Base-by-base conservation (phyloP, 2,888 invertebrate genomes). In the Hirudinaria manillensis region DNA sequence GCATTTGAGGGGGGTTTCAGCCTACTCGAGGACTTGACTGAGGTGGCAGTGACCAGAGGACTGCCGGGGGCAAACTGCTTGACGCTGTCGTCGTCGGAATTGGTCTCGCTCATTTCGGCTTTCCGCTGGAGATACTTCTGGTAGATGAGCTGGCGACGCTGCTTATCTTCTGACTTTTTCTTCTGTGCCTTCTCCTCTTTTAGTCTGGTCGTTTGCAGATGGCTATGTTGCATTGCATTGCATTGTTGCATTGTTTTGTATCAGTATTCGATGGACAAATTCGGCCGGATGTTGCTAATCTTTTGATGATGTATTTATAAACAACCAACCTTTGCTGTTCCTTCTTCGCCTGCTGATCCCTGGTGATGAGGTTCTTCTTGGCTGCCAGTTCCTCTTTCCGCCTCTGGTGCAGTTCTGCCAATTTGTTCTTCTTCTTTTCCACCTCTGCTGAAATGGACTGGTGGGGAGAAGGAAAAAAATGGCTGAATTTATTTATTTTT, bases 61-160 rank as follows among this genome's bases (percentile, higher is more conserved):
- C 34, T 67, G 29, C 27, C 32, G 32, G 32, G 45, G 68, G 70
- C 29, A n/a, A 19, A n/a, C 16, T 29, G 45, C 61, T 66, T 70
- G 21, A 27, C 27, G 71, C 29, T 38, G n/a, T 76, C 77, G 21
- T 85, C 84, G 38, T 86, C 85, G n/a, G 93, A 93, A 87, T 94
- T 93, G n/a, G 34, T 56, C 34, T 73, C 73, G 24, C 65, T 73
- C 84, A 94, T 94, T 27, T 70, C 72, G 75, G 93, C 92, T 86
- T 96, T 96, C 85, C 95, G 93, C 80, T 94, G 88, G 86, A 94
- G 92, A 87, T 96, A 93, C 85, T 94, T 93, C 83, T 94, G 93
- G 81, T 95, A 89, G 83, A 97, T 97, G 79, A 89, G 89, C 79
- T 93, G 92, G 75, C 95, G 87, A 77, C 94, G 88, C n/a, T 91